Conservation (phyloP, 2,888 invertebrate genomes). For the Monoplex corrugatus region DNA sequence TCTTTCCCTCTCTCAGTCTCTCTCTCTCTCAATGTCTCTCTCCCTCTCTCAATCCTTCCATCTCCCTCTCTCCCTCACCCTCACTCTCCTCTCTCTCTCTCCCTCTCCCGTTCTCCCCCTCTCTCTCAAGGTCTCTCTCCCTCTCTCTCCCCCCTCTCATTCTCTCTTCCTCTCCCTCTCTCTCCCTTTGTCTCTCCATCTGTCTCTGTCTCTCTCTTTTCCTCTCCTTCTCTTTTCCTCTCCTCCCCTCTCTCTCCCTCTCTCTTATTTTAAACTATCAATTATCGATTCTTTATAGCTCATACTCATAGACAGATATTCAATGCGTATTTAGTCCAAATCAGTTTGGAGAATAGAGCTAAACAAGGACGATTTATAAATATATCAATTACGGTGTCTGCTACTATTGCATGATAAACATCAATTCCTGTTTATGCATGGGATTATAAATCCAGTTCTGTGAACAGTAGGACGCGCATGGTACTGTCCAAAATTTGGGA, state of each 20-base stretch:
- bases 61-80: background rate
- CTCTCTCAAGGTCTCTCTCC: background rate
- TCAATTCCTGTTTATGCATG: no score
- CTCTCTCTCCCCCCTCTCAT: background rate
- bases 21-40: slow-evolving; percentile 1
- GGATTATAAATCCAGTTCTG: no score
- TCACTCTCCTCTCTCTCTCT: background rate
- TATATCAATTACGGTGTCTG: no score
- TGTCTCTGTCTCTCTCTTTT: background rate
- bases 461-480: no score
- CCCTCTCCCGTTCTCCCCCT: background rate
- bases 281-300: background rate
- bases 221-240: background rate
- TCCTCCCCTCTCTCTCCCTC: background rate
- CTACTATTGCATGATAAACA: no score
- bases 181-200: background rate
- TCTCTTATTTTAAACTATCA: background rate
- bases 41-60: background rate
- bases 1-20: background rate
- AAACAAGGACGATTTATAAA: no score
- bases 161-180: background rate
- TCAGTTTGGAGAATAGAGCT: no score
- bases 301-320: no score
- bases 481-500: no score
- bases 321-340: no score